Evolutionary conservation across 1,140 invertebrate genomes (phyloP).

Genomic region (Drosophila jambulina): DNA sequence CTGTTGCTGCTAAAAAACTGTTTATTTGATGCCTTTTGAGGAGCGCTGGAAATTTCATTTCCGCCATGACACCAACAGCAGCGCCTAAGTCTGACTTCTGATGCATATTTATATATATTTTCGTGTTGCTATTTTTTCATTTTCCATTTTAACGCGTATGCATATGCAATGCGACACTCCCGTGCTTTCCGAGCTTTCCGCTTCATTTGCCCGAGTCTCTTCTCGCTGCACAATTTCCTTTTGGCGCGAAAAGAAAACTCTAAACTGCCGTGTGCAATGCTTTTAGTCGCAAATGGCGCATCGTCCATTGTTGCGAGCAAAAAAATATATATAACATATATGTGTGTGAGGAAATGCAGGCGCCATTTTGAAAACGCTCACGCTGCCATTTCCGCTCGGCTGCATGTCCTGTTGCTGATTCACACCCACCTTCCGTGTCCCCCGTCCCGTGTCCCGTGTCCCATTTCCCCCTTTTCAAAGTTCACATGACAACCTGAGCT

Average conservation of each 20-base stretch:
- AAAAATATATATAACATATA: constrained; percentile 10
- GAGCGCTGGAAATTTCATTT: constrained; percentile 74
- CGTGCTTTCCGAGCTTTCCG: constrained; percentile 49
- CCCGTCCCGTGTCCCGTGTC: neutral
- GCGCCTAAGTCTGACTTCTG: constrained; percentile 18
- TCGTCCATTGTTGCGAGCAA: constrained; percentile 56
- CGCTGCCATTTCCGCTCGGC: constrained; percentile 65
- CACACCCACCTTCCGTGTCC: constrained; percentile 1
- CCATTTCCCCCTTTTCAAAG: constrained; percentile 7
- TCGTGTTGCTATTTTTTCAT: constrained; percentile 7
- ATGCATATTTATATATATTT: constrained; percentile 13
- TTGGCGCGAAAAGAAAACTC: constrained; percentile 60
- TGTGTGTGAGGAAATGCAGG: constrained; percentile 51
- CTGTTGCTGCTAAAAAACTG: constrained; percentile 51
- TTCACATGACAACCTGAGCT: constrained; percentile 50
- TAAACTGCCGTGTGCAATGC: constrained; percentile 59
- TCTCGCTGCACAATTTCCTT: constrained; percentile 64
- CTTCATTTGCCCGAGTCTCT: constrained; percentile 64
- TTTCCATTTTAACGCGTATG: constrained; percentile 27
- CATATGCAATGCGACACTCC: constrained; percentile 55
- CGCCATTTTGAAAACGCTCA: constrained; percentile 68
- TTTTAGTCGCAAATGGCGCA: constrained; percentile 62
- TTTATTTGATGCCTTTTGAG: constrained; percentile 56
- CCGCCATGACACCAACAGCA: constrained; percentile 65
- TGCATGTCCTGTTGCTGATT: constrained; percentile 55